Evolutionary conservation across 2,797 vertebrate genomes (phyloP), one percentile per base, ranked within the genome.

Genomic region (Poliocrania exsul): DNA sequence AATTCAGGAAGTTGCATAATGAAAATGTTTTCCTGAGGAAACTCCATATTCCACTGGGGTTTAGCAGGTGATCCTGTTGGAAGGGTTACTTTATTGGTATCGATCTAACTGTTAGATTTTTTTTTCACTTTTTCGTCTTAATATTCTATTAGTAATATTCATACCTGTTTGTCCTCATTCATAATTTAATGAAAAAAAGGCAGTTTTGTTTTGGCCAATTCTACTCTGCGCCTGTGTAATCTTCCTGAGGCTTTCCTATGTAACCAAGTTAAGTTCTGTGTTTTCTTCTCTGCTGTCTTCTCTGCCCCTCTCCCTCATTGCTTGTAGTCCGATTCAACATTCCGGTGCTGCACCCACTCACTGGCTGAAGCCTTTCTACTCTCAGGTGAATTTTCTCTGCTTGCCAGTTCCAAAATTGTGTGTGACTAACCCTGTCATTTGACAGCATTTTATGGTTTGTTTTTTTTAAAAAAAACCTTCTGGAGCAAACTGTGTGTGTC

Each of bases 351-450:
- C 98, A 97, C 90, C 98, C 95, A 19, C 98, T 98, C 97, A 98
- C 98, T 98, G 98, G 97, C 98, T 99, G 98, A 99, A 97, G 97
- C 96, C 96, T 98, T 96, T 97, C 98, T 91, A 96, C 98, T 98
- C 98, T 96, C 98, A 99, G 99, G 98, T 99, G 98, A 98, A 98
- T 98, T 81, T 72, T 80, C 97, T 97, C 92, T 83, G 97, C 98
- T 98, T 98, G 97, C 96, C 98, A 97, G 95, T 97, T 97, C 92
- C 88, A 80, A 71, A 95, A 85, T 84, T 74, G 89, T 87, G 70
- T 93, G 70, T 93, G 81, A 96, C 97, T 98, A 98, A 98, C 93
- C 77, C 84, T 66, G 80, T 16, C 81, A 79, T 97, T 97, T 84
- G 93, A 89, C 57, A 75, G 37, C 60, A 44, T 79, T 96, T 80